Base-by-base conservation (phyloP, 2,888 invertebrate genomes). In the Trisateles emortualis region DNA sequence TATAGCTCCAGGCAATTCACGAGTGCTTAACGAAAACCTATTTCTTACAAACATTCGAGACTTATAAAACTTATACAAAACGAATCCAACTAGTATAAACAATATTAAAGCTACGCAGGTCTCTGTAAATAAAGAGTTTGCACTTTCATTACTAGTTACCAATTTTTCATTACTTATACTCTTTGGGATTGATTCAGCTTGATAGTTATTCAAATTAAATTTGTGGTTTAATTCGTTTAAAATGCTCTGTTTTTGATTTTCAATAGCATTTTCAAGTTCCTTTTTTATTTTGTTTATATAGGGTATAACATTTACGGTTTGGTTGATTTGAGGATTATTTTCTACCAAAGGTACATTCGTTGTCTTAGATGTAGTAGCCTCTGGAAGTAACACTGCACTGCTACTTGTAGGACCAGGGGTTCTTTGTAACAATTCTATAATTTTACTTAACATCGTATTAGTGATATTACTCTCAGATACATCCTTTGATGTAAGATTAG, bases 101-200 rank as follows among this genome's bases (percentile, higher is more conserved):
- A 83, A 51, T 47, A 78, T 81, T 11, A 81, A 60, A 30, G 48
- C 76, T 0, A 79, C 73, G 41, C 78, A 81, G 4, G 68, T 70
- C 44, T 76, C 74, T 3, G 73, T 75, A 46, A 72, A 77, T 16
- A 62, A 11, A 1, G 61, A 59, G 43, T 71, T 69, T 1, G 67
- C 40, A n/a, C 55, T 36, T 38, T 48, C 40, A 35, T 59, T 48
- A 38, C 38, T 54, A 45, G 59, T 52, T 0, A 57, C 60, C 9
- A 76, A 58, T 52, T 70, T 71, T 17, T 77, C 75, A 13, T 70
- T 66, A 11, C 47, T 58, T 13, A 66, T 60, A 1, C 52, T 61
- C 14, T 44, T 50, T 0, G 48, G 6, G 19, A 53, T 14, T 0
- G 58, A 19, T 17, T 64, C 48, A 0, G 41, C 51, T n/a, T 51